Conservation (phyloP, 2,888 invertebrate species). For the Drosophila emarginata region DNA sequence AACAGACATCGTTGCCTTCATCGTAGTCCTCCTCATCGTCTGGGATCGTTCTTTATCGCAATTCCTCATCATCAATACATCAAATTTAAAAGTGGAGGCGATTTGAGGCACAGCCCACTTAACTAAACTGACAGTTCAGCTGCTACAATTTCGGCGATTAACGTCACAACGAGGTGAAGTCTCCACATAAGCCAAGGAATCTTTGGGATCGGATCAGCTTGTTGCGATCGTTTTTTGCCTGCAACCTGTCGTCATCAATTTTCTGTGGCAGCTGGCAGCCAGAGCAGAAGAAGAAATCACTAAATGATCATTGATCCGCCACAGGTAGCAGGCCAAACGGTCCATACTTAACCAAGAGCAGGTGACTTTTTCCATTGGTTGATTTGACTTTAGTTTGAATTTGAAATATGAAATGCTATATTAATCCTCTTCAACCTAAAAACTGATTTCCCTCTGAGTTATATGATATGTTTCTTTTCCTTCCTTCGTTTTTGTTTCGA, state of each 20-base stretch:
- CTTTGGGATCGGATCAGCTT: conserved; percentile 38
- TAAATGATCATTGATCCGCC: conserved; percentile 46
- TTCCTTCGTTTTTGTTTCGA: conserved; percentile 17
- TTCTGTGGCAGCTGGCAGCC: conserved; percentile 60
- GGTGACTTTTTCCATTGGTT: conserved; percentile 55
- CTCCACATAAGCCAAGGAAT: conserved; percentile 9
- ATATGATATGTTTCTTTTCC: conserved; percentile 44
- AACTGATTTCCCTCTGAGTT: conserved; percentile 45
- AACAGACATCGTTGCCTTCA: conserved; percentile 10
- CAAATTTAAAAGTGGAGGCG: conserved; percentile 46
- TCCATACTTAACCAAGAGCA: conserved; percentile 49
- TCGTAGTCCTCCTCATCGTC: conserved; percentile 13
- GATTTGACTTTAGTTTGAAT: conserved; percentile 20
- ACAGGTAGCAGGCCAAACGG: conserved; percentile 53
- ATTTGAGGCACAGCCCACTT: conserved; percentile 64
- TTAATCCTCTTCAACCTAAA: conserved; percentile 20
- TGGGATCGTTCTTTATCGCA: conserved; percentile 37
- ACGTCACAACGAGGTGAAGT: conserved; percentile 62
- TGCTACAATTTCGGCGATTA: conserved; percentile 80
- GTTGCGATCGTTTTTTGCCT: conserved; percentile 39
- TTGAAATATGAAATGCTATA: conserved; percentile 67
- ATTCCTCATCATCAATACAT: conserved; percentile 58
- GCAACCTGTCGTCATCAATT: conserved; percentile 81
- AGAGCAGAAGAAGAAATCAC: conserved; percentile 49
- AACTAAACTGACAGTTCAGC: conserved; percentile 78